Evolutionary conservation across 2,888 invertebrate genomes (phyloP), one percentile per base, ranked within the genome.

Genomic region (Lithosia quadra): DNA sequence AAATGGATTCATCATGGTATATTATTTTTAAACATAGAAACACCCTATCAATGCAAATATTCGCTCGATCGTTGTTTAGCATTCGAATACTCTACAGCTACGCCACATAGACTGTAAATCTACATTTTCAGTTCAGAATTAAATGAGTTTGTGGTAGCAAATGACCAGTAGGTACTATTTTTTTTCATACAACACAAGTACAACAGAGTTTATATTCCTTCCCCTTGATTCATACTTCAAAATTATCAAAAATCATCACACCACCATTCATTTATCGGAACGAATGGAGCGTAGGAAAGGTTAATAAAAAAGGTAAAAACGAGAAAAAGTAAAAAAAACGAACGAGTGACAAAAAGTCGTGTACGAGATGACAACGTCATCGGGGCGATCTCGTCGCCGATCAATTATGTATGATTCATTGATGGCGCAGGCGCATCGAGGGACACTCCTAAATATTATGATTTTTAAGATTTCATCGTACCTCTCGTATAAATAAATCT

Each of bases 391-490:
- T 82, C 76, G 77, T 72, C 76, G 77, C 70, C 80, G 87, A 94
- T 94, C 94, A 92, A 94, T 94, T 92, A 94, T 91, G 84, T 91
- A 90, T 92, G 92, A 92, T 91, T 90, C 91, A 92, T 92, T 91
- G 92, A 87, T 81, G 88, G 81, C 87, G 85, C 87, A 87, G 88
- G 84, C 82, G 81, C 79, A 83, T 83, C 84, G 80, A 73, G 70
- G 86, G 84, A 65, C 68, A 71, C 74, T 89, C 89, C 90, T 88
- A 92, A 93, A 93, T 93, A 92, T 93, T 93, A 87, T 93, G 93
- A 92, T 93, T 87, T 67, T 78, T 87, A 86, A 93, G 93, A 93
- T 85, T 69, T 89, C 91, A 93, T 93, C 93, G 72, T 61, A 77
- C 66, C 69, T 73, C 69, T 74, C 70, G 79, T 80, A 84, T 84